These are phyloP conservation scores for Muscidifurax raptorellus DNA, from an alignment of 1,140 invertebrate genomes.

Conservation along the genomic window DNA sequence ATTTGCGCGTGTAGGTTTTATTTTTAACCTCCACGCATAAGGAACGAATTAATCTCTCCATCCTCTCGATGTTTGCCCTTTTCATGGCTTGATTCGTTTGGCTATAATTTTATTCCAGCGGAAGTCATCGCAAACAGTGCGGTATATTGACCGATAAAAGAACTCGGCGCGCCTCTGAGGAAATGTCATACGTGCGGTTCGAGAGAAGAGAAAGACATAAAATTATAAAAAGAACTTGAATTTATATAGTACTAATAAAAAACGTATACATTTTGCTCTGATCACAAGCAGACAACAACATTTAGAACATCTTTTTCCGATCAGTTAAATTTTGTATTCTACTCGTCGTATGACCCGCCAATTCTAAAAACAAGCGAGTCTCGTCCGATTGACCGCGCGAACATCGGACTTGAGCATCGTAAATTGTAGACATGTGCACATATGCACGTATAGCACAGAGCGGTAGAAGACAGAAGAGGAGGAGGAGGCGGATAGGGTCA, in stretches of 20 bases:
- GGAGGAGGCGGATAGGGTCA: slow-evolving; percentile 25
- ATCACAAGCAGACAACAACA: too few species aligned
- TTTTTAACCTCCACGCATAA: not conserved
- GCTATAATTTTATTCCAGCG: slow-evolving; percentile 26
- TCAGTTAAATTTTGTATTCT: too few species aligned
- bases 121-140: not conserved
- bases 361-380: too few species aligned
- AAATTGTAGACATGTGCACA: not conserved
- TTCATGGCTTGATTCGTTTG: not conserved
- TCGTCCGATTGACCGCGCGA: too few species aligned
- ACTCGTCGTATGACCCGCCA: too few species aligned
- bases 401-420: not conserved
- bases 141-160: slow-evolving; percentile 12
- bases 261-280: too few species aligned
- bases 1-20: not conserved
- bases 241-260: too few species aligned
- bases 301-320: too few species aligned
- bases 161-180: not conserved
- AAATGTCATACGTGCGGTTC: not conserved
- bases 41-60: not conserved
- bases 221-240: not conserved
- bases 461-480: not conserved
- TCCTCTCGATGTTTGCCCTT: not conserved
- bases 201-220: not conserved
- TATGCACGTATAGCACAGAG: not conserved